These are phyloP conservation scores for Cyprinodon diabolis DNA, from an alignment of 2,797 vertebrate genomes.

Conservation along the genomic window DNA sequence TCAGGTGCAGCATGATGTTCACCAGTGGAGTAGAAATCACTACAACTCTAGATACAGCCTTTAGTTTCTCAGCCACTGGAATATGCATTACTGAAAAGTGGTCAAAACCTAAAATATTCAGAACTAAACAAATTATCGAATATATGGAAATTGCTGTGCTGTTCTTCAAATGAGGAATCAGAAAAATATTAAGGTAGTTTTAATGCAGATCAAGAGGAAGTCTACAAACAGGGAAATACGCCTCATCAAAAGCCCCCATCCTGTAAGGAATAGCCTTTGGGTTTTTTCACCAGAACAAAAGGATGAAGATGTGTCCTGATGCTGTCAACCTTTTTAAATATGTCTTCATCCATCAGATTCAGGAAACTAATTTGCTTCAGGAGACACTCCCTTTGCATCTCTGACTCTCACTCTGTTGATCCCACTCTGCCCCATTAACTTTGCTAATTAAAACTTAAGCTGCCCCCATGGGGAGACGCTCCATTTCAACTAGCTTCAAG, in stretches of 20 bases:
- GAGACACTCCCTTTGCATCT: slow-evolving; percentile 28
- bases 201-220: slow-evolving; percentile 37
- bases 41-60: slow-evolving; percentile 50
- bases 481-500: slow-evolving; percentile 57
- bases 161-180: slow-evolving; percentile 43
- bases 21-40: slow-evolving; percentile 43
- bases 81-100: slow-evolving; percentile 36
- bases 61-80: slow-evolving; percentile 14
- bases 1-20: slow-evolving; percentile 28
- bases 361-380: slow-evolving; percentile 36
- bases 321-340: slow-evolving; percentile 26
- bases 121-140: slow-evolving; percentile 41
- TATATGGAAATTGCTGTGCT: slow-evolving; percentile 28
- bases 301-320: slow-evolving; percentile 5
- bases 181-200: slow-evolving; percentile 44
- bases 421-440: slow-evolving; percentile 61
- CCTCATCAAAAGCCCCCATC: slow-evolving; percentile 12
- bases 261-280: slow-evolving; percentile 21
- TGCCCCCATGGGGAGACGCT: slow-evolving; percentile 50
- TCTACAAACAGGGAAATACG: slow-evolving; percentile 11
- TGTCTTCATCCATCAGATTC: slow-evolving; percentile 33
- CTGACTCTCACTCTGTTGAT: slow-evolving; percentile 41
- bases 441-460: slow-evolving; percentile 70
- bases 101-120: slow-evolving; percentile 41
- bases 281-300: slow-evolving; percentile 37